phyloP scores from a whole-genome alignment of 2,113 vertebrate genomes.

The Cottus gobio region DNA sequence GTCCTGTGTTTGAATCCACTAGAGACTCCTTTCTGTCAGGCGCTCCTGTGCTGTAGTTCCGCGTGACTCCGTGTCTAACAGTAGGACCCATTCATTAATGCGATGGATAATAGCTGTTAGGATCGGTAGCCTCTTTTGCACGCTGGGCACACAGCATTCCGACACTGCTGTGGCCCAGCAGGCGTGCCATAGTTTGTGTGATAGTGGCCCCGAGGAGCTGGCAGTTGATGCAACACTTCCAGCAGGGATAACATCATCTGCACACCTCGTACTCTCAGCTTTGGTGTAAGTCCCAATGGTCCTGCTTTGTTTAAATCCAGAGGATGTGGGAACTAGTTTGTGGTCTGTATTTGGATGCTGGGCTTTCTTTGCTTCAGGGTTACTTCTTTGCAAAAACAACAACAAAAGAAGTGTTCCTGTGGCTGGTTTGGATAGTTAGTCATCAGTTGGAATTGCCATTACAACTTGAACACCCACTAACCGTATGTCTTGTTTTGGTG shows the following conservation, averaged over 20 bases:
- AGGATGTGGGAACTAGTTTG: conserved; percentile 6
- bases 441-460: conserved; percentile 20
- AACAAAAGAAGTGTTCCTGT: not conserved
- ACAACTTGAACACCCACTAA: conserved; percentile 23
- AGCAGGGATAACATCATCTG: conserved; percentile 66
- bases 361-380: conserved; percentile 20
- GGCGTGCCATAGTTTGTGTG: conserved; percentile 45
- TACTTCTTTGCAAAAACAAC: not conserved
- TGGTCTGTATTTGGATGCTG: conserved; percentile 26
- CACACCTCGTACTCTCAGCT: conserved; percentile 51
- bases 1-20: conserved; percentile 43
- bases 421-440: conserved; percentile 30
- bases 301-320: conserved; percentile 36
- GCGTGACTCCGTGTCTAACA: conserved; percentile 53
- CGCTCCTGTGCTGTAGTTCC: conserved; percentile 33
- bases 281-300: conserved; percentile 41
- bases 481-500: conserved; percentile 17
- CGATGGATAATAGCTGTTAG: conserved; percentile 59
- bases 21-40: conserved; percentile 33
- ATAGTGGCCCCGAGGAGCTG: conserved; percentile 57
- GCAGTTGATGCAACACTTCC: conserved; percentile 69
- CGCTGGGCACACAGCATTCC: conserved; percentile 63
- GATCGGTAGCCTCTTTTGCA: conserved; percentile 54
- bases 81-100: conserved; percentile 65
- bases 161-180: conserved; percentile 63